Percentiles rank a stretch among this genome's conserved stretches.
phyloP scores from a whole-genome alignment of 2,113 vertebrate species.

The Eubucco bourcierii region DNA sequence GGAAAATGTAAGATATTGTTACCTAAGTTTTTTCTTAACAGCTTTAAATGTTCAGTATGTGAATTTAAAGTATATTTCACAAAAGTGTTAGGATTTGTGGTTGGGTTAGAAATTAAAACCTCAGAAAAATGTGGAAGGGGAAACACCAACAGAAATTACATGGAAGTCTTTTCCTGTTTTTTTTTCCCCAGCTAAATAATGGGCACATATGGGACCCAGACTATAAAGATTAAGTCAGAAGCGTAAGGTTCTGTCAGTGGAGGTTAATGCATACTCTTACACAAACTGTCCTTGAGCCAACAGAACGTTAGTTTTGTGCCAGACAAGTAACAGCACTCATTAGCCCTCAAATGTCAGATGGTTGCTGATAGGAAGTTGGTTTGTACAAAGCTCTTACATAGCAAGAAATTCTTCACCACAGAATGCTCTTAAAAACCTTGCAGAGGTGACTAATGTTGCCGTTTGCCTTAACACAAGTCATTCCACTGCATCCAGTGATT shows the following conservation, averaged over 20 bases:
- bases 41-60: neutral
- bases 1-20: constrained; percentile 78
- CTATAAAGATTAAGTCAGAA: neutral
- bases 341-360: neutral
- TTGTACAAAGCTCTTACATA: neutral
- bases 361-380: neutral
- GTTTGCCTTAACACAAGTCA: neutral
- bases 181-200: neutral
- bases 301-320: neutral
- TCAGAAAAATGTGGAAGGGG: neutral
- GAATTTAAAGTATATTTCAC: neutral
- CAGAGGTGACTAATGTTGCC: neutral
- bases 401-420: neutral
- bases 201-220: neutral
- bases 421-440: neutral
- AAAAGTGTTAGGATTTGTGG: neutral
- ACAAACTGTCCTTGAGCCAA: neutral
- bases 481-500: neutral
- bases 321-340: neutral
- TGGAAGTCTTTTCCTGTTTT: neutral
- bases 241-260: neutral
- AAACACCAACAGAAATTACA: neutral
- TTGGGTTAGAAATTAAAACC: neutral
- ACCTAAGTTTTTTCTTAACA: neutral
- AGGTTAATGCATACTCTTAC: neutral